A percentile compares a stretch with the other conserved stretches of the same genome.
phyloP scores from a whole-genome alignment of 2,113 vertebrate genomes.

The Theristicus caerulescens region DNA sequence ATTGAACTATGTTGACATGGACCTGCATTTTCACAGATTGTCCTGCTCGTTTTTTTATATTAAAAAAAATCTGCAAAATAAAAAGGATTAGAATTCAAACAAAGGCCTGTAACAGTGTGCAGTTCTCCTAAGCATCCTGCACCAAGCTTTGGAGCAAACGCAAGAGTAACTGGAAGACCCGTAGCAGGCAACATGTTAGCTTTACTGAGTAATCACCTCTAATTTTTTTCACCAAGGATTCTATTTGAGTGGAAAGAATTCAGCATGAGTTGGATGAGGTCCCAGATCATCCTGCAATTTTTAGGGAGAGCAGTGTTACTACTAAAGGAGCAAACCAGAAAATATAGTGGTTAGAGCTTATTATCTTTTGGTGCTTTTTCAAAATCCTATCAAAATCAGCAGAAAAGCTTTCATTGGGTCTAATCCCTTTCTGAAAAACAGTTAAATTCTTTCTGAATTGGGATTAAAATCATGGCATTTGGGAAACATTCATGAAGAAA shows the following conservation, averaged over 20 bases:
- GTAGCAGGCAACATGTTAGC: background rate
- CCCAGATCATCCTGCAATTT: background rate
- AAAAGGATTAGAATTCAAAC: background rate
- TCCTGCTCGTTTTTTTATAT: background rate
- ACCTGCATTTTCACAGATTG: slow-evolving; percentile 14
- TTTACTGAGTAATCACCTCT: slow-evolving; percentile 15
- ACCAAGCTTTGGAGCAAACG: background rate
- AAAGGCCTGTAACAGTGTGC: background rate
- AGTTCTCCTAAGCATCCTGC: background rate
- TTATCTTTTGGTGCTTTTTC: background rate
- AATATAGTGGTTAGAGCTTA: background rate
- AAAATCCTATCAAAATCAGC: background rate
- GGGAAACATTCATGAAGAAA: background rate
- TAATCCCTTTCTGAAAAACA: background rate
- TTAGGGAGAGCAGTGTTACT: background rate
- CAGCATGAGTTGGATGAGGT: background rate
- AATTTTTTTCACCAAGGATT: slow-evolving; percentile 12
- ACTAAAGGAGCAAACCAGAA: background rate
- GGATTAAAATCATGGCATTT: background rate
- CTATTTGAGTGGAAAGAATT: slow-evolving; percentile 31
- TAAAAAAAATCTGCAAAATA: background rate
- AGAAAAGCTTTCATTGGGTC: background rate
- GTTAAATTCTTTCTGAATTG: background rate
- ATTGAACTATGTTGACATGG: slow-evolving; percentile 38
- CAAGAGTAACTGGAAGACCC: background rate